Conservation (phyloP, 2,888 invertebrate species). For the Cryptus viduatorius region DNA sequence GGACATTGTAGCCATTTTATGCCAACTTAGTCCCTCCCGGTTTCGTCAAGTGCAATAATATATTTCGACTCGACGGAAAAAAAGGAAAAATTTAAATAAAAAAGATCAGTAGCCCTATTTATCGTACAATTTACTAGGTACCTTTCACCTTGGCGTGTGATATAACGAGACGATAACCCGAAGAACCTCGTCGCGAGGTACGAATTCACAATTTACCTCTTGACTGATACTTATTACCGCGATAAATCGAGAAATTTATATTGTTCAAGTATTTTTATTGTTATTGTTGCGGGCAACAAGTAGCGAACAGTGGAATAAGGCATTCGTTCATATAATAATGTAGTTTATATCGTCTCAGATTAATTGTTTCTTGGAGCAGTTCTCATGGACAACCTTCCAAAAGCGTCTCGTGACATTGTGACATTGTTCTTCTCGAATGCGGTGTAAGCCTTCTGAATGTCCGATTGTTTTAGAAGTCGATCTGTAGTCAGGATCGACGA, state of each 20-base stretch:
- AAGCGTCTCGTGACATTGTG: too few relatives aligned
- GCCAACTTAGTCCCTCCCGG: slow-evolving; percentile 49
- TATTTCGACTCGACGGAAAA: slow-evolving; percentile 24
- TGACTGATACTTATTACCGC: slow-evolving; percentile 25
- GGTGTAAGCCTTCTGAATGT: too few relatives aligned
- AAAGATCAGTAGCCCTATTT: slow-evolving; percentile 29
- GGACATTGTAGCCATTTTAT: slow-evolving; percentile 58
- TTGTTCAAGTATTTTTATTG: not conserved
- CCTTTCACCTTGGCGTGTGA: slow-evolving; percentile 29
- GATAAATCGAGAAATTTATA: slow-evolving; percentile 37
- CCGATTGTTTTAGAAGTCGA: too few relatives aligned
- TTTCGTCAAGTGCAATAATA: slow-evolving; percentile 56
- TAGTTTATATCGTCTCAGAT: too few relatives aligned
- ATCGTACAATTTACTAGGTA: slow-evolving; percentile 49
- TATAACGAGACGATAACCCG: slow-evolving; percentile 43
- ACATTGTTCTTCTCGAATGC: too few relatives aligned
- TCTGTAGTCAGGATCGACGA: too few relatives aligned
- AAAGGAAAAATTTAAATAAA: slow-evolving; percentile 14
- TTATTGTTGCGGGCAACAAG: too few relatives aligned
- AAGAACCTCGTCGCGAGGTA: slow-evolving; percentile 18
- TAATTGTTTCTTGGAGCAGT: too few relatives aligned
- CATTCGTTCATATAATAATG: too few relatives aligned
- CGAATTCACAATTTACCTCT: slow-evolving; percentile 53
- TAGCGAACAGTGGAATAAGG: too few relatives aligned
- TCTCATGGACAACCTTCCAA: too few relatives aligned